Percentiles rank a stretch among this genome's conserved stretches.
These are phyloP conservation scores for Callyntrura guangdongensis DNA, from an alignment of 2,888 invertebrate genomes.

Conservation along the genomic window DNA sequence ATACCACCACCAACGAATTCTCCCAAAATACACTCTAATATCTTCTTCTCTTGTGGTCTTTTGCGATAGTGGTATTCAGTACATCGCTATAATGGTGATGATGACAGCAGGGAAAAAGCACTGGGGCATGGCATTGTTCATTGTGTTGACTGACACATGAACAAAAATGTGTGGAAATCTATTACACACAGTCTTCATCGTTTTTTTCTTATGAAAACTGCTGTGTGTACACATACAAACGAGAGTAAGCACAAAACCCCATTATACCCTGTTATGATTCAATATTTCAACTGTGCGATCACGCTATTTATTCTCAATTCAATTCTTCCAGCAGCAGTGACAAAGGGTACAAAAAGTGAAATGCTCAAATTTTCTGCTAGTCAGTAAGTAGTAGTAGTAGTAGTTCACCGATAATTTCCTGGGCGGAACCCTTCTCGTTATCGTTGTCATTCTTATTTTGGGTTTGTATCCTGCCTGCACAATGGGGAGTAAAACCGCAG, in stretches of 20 bases:
- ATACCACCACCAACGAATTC: not conserved
- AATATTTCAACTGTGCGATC: slow-evolving; percentile 75
- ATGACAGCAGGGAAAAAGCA: slow-evolving; percentile 55
- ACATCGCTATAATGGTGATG: not conserved
- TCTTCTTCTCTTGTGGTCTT: slow-evolving; percentile 43
- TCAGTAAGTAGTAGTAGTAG: slow-evolving; percentile 3
- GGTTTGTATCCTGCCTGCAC: slow-evolving; percentile 61
- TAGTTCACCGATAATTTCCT: slow-evolving; percentile 69
- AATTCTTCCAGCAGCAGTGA: not conserved
- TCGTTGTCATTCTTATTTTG: slow-evolving; percentile 66
- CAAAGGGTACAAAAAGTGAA: slow-evolving; percentile 37
- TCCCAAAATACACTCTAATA: not conserved
- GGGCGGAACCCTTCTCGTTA: slow-evolving; percentile 77
- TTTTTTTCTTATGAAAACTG: slow-evolving; percentile 30
- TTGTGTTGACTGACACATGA: slow-evolving; percentile 67
- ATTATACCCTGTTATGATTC: slow-evolving; percentile 73
- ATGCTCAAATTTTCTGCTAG: slow-evolving; percentile 72
- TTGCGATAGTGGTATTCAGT: not conserved
- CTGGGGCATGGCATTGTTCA: slow-evolving; percentile 54
- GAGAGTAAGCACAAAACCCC: slow-evolving; percentile 31
- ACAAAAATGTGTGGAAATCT: slow-evolving; percentile 78
- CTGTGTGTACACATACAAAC: not conserved
- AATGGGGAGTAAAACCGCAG: slow-evolving; percentile 77
- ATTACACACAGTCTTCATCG: slow-evolving; percentile 68
- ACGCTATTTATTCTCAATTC: slow-evolving; percentile 50